Conservation (phyloP, 2,113 vertebrate species). For the Aythya baeri region DNA sequence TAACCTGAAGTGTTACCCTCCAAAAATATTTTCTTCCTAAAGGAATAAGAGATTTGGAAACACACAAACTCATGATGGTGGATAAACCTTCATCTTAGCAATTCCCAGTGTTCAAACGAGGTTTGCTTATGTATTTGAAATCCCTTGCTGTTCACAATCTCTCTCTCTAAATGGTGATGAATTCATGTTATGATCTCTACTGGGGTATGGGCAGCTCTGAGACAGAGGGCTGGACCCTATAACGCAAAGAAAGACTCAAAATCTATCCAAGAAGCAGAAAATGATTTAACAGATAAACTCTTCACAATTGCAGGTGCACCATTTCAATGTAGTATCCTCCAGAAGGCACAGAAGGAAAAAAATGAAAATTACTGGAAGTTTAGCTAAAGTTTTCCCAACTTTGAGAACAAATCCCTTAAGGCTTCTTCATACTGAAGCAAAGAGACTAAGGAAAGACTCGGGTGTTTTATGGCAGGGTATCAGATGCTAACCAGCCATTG, state of each 20-base stretch:
- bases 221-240: neutral
- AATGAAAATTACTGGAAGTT: neutral
- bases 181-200: neutral
- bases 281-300: neutral
- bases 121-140: neutral
- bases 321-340: neutral
- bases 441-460: neutral
- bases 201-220: neutral
- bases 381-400: neutral
- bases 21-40: constrained; percentile 52
- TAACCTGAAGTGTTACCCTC: constrained; percentile 23
- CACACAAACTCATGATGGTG: neutral
- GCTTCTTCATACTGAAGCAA: neutral
- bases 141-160: constrained; percentile 8
- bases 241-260: neutral
- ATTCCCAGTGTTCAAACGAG: neutral
- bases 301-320: neutral
- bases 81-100: neutral
- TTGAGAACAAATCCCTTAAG: neutral
- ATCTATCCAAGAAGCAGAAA: neutral
- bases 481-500: neutral
- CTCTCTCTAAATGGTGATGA: neutral
- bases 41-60: constrained; percentile 41
- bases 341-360: neutral
- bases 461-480: neutral